phyloP scores from a whole-genome alignment of 1,140 invertebrate genomes.

The Dinoponera quadriceps region DNA sequence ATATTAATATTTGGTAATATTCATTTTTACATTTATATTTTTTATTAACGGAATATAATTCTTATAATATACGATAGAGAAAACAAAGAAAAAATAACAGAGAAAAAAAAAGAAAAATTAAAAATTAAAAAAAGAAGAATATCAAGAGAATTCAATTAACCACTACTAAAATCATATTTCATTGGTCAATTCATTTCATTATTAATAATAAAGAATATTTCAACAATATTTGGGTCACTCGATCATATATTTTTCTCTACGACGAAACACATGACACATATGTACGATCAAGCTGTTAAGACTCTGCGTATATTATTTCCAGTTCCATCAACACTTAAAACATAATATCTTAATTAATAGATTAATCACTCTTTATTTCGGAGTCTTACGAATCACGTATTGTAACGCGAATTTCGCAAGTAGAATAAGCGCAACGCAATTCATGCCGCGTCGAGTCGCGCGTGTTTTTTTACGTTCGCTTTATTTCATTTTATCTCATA shows the following conservation, averaged over 20 bases:
- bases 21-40: too few species aligned
- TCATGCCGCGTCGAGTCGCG: constrained; percentile 1
- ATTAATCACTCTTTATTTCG: neutral
- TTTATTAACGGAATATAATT: neutral
- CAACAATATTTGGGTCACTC: neutral
- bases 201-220: neutral
- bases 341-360: constrained; percentile 10
- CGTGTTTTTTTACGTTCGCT: neutral
- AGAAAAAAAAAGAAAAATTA: too few species aligned
- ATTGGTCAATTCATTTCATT: too few species aligned
- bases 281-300: too few species aligned
- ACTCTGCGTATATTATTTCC: too few species aligned
- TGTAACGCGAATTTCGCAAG: neutral
- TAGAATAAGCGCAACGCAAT: neutral
- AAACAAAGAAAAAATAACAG: too few species aligned
- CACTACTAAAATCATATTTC: too few species aligned
- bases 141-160: too few species aligned
- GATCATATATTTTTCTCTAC: too few species aligned
- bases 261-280: too few species aligned
- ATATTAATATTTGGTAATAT: neutral
- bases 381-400: neutral
- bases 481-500: constrained; percentile 38
- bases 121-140: too few species aligned
- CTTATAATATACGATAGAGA: too few species aligned
- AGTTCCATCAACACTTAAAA: neutral